Evolutionary conservation across 2,888 invertebrate species (phyloP).

Genomic region (Sarcophaga variegata): DNA sequence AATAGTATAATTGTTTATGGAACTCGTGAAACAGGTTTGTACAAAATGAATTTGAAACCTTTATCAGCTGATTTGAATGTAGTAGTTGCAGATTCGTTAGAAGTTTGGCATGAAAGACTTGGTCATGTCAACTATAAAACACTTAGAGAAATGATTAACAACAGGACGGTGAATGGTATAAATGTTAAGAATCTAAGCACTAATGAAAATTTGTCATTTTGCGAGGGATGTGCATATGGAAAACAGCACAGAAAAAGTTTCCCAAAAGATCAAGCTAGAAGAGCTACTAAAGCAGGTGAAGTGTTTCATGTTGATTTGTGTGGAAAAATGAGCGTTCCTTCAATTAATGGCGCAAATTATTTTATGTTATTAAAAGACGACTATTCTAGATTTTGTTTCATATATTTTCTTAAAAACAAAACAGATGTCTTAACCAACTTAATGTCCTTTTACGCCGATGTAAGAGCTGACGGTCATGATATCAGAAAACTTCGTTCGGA

Average conservation of each 20-base stretch:
- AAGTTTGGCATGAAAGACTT: slow-evolving; percentile 26
- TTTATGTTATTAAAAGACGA: slow-evolving; percentile 70
- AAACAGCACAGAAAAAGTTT: background rate
- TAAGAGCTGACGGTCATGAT: too few relatives aligned
- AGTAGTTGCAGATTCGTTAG: slow-evolving; percentile 9
- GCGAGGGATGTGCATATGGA: too few relatives aligned
- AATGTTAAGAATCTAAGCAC: background rate
- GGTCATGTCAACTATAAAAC: slow-evolving; percentile 35
- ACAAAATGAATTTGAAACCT: slow-evolving; percentile 61
- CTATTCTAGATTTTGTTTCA: slow-evolving; percentile 65
- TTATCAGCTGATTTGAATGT: slow-evolving; percentile 45
- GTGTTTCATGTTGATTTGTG: slow-evolving; percentile 69
- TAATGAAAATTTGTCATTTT: background rate
- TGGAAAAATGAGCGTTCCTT: slow-evolving; percentile 66
- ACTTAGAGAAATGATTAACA: slow-evolving; percentile 17
- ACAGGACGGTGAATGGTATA: background rate
- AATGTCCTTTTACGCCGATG: slow-evolving; percentile 43
- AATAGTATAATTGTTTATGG: slow-evolving; percentile 54
- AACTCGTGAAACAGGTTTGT: slow-evolving; percentile 55
- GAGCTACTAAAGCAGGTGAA: slow-evolving; percentile 40
- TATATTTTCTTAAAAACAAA: slow-evolving; percentile 70
- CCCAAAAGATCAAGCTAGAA: background rate
- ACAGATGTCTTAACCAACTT: slow-evolving; percentile 61
- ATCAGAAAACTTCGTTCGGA: too few relatives aligned
- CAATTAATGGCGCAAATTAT: slow-evolving; percentile 70